phyloP scores from a whole-genome alignment of 2,888 invertebrate genomes.

The Gortyna flavago region DNA sequence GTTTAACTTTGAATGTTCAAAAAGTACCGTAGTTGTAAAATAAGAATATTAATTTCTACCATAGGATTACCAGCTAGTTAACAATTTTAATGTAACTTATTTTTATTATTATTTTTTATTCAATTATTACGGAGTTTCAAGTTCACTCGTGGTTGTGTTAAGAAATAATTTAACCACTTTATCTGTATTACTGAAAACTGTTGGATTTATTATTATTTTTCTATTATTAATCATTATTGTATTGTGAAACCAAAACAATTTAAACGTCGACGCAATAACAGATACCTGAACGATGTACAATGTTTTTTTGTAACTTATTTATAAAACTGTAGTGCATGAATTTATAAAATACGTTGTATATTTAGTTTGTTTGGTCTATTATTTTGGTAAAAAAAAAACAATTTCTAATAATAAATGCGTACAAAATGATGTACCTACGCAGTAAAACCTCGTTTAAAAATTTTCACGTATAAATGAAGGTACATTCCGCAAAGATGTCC shows the following conservation, averaged over 20 bases:
- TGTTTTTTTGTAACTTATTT: slow-evolving; percentile 75
- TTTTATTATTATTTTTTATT: slow-evolving; percentile 55
- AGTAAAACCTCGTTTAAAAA: background rate
- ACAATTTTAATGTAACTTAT: slow-evolving; percentile 63
- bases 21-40: slow-evolving; percentile 59
- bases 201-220: slow-evolving; percentile 59
- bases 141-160: slow-evolving; percentile 88
- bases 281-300: slow-evolving; percentile 86
- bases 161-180: slow-evolving; percentile 62
- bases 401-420: background rate
- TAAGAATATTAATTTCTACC: slow-evolving; percentile 61
- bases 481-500: background rate
- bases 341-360: slow-evolving; percentile 58
- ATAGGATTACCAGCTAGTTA: slow-evolving; percentile 62
- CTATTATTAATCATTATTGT: slow-evolving; percentile 56
- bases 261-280: slow-evolving; percentile 75
- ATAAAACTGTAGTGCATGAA: slow-evolving; percentile 64
- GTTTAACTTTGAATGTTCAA: slow-evolving; percentile 62
- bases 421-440: background rate
- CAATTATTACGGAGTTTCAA: slow-evolving; percentile 64
- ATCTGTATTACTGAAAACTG: slow-evolving; percentile 57
- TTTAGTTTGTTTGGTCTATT: slow-evolving; percentile 50
- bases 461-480: too few species aligned
- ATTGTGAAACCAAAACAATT: slow-evolving; percentile 75
- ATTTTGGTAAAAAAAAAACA: slow-evolving; percentile 39